phyloP scores from a whole-genome alignment of 35 echinoderm and acorn worm genomes.

The Diadema setosum region DNA sequence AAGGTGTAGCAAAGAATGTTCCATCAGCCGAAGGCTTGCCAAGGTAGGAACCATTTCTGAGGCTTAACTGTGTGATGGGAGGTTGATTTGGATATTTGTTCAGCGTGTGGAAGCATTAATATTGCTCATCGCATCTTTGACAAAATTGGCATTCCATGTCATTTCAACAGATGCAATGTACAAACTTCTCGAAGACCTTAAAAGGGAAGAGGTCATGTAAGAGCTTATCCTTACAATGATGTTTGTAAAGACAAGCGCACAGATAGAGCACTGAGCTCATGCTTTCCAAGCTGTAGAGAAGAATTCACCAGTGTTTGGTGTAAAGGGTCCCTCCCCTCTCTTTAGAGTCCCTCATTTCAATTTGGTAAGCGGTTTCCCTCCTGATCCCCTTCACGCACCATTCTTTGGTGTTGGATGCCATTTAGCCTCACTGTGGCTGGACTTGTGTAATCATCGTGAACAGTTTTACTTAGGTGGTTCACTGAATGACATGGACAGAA shows the following conservation, averaged over 20 bases:
- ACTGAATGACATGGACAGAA: background rate
- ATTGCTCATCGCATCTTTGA: no score
- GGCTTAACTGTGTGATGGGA: no score
- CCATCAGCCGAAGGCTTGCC: no score
- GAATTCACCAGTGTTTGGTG: background rate
- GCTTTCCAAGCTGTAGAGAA: background rate
- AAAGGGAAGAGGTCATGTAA: background rate
- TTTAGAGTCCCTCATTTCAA: background rate
- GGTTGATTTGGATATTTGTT: no score
- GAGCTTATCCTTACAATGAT: background rate
- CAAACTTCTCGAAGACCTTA: no score
- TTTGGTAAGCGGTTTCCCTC: background rate
- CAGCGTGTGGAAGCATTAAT: no score
- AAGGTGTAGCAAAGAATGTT: no score
- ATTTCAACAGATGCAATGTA: no score
- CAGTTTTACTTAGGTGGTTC: background rate
- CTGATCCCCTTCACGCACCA: background rate
- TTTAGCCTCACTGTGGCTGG: background rate
- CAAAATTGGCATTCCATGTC: no score
- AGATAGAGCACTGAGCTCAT: background rate
- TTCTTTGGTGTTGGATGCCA: background rate
- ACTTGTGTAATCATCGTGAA: background rate
- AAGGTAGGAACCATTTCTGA: no score
- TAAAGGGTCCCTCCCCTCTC: background rate
- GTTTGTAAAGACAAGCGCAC: background rate